Conservation (phyloP, 1,140 invertebrate species). For the Drosophila kohkoa region DNA sequence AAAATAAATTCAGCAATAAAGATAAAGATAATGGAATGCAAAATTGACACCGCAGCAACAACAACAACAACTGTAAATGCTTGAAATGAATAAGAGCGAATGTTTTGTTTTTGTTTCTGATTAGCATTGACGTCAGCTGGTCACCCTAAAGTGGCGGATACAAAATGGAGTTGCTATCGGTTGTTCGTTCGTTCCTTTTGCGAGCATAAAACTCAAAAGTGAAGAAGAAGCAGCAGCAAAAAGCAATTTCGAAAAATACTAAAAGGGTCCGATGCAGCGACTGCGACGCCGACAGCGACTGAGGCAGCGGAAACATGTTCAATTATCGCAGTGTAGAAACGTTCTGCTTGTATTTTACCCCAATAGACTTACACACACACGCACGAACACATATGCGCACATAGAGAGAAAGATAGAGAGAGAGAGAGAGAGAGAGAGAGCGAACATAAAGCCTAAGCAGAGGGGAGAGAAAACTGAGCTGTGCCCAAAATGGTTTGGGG, state of each 20-base stretch:
- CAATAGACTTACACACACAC: conserved; percentile 32
- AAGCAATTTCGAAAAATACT: conserved; percentile 71
- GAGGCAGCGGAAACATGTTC: conserved; percentile 73
- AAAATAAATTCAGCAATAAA: conserved; percentile 9
- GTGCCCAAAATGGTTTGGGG: conserved; percentile 42
- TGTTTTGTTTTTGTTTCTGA: conserved; percentile 5
- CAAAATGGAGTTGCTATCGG: conserved; percentile 72
- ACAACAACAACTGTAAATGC: background rate
- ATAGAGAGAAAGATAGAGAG: background rate
- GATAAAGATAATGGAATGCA: conserved; percentile 33
- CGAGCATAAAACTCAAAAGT: conserved; percentile 36
- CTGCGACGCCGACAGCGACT: conserved; percentile 41
- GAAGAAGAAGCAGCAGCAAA: conserved; percentile 36
- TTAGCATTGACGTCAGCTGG: conserved; percentile 55
- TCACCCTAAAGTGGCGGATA: conserved; percentile 67
- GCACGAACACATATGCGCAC: conserved; percentile 3
- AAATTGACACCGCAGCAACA: background rate
- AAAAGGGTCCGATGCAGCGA: conserved; percentile 56
- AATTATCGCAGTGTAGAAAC: conserved; percentile 59
- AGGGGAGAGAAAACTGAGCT: conserved; percentile 13
- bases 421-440: background rate
- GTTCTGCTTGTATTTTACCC: conserved; percentile 61
- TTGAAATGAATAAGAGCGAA: background rate
- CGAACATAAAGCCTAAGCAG: conserved; percentile 27
- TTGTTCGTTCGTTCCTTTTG: conserved; percentile 32